Evolutionary conservation across 2,888 invertebrate species (phyloP), one percentile per base, ranked within the genome.

Genomic region (Ophion costatus): DNA sequence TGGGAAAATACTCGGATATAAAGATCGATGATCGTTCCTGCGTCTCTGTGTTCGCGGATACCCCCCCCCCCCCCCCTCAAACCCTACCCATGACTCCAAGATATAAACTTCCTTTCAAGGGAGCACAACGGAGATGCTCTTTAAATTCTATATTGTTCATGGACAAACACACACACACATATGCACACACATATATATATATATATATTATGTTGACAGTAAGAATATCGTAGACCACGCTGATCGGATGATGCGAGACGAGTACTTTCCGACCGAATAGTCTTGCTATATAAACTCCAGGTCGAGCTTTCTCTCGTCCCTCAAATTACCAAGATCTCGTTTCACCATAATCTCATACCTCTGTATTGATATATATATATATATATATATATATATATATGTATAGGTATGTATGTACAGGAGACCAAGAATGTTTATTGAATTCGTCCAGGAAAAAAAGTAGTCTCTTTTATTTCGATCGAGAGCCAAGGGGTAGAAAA

Each of bases 21-120:
- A 85, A 85, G 85, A 85, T 85, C 85, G 85, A 51, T 51, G 51
- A 85, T 85, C 85, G 85, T 85, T 83, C 51, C 80, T 74, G 69
- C 80, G 69, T 85, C 7, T 38, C 38, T 6, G 38, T 38, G 38
- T 9, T 38, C 38, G 38, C 38, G 38, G 6, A 7, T 38, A 0
- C 17, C 17, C 14, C 17, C 17, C 17, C 3, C 10, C 51, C 14
- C 14, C 51, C 14, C 14, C 17, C 51, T 5, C 14, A 14, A 51
- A 17, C 14, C 51, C 51, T 17, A 17, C 51, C 14, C 51, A 0
- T 17, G 5, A 51, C 14, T 17, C 51, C 51, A 5, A 51, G 51
- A 51, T 4, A 51, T 14, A 51, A 51, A 51, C 51, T 51, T 51
- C 11, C 51, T 51, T 51, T 51, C 51, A 14, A 51, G 51, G 5